Evolutionary conservation across 2,797 vertebrate species (phyloP), one percentile per base, ranked within the genome.

Genomic region (Malurus leucopterus): DNA sequence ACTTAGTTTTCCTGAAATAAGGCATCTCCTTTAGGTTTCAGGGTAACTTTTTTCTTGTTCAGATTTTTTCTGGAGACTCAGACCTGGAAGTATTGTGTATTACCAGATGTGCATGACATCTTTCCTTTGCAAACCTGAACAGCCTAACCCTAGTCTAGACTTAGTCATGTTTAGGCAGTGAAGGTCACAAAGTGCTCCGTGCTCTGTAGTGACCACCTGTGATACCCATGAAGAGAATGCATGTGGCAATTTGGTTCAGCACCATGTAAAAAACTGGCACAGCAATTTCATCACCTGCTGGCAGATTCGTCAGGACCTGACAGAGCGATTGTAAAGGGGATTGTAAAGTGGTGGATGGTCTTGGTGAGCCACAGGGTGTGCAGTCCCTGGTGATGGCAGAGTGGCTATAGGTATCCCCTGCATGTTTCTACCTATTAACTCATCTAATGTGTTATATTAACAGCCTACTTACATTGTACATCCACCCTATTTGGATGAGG

Each of bases 31-130:
- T 74, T 81, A n/a, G 21, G 47, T 59, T 93, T 72, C 23, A 41
- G 41, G 23, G 29, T 69, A 24, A 13, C 73, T 86, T 1, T 65
- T 77, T 81, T 47, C 49, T 73, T 74, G 21, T 34, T 59, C 24
- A 63, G 17, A 15, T 70, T 76, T 53, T 62, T 92, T 62, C 89
- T 50, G 46, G 79, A 92, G 83, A 57, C 61, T 49, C 15, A 73
- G 47, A 83, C 59, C 47, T 75, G 68, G 64, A 84, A 72, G 23
- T 58, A 58, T 30, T 40, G 9, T 61, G 43, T 63, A 40, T 82
- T 40, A 49, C 17, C n/a, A 32, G 15, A 17, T 27, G 29, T 55
- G 41, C 72, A 54, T 1, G 0, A 13, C 2, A 0, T 47, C 49
- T 84, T 79, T 51, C 16, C 24, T 77, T 58, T 86, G 32, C 43